Evolutionary conservation across 2,888 invertebrate genomes (phyloP).

Genomic region (Diplazon laetatorius): DNA sequence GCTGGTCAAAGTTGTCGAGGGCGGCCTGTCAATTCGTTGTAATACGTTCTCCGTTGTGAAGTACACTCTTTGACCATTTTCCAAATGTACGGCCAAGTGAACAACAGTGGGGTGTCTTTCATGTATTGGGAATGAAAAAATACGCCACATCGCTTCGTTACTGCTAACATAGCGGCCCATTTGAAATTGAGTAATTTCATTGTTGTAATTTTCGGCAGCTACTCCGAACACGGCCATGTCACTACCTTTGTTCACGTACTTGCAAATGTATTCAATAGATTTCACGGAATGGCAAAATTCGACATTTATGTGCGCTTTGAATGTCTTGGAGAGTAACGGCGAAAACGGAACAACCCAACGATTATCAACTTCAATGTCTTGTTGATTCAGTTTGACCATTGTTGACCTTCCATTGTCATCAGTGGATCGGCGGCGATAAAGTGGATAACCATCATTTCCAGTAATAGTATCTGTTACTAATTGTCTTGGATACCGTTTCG

Average conservation of each 20-base stretch:
- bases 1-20: neutral
- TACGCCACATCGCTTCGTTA: no score
- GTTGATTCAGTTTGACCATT: neutral
- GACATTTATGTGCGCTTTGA: slow-evolving; percentile 57
- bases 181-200: no score
- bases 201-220: no score
- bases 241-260: slow-evolving; percentile 74
- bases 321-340: slow-evolving; percentile 73
- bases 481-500: slow-evolving; percentile 26
- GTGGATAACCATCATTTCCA: slow-evolving; percentile 16
- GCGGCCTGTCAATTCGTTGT: slow-evolving; percentile 3
- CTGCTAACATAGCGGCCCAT: no score
- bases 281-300: slow-evolving; percentile 34
- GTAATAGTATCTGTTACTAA: slow-evolving; percentile 13
- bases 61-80: slow-evolving; percentile 71
- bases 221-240: slow-evolving; percentile 51
- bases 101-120: slow-evolving; percentile 12
- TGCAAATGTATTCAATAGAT: slow-evolving; percentile 61
- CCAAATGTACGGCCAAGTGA: slow-evolving; percentile 61
- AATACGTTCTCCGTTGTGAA: slow-evolving; percentile 22
- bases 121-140: neutral
- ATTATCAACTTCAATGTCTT: slow-evolving; percentile 29
- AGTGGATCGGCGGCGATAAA: neutral
- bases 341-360: slow-evolving; percentile 9
- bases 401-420: neutral